Evolutionary conservation across 2,113 vertebrate species (phyloP), one percentile per base, ranked within the genome.

Genomic region (Anser cygnoides): DNA sequence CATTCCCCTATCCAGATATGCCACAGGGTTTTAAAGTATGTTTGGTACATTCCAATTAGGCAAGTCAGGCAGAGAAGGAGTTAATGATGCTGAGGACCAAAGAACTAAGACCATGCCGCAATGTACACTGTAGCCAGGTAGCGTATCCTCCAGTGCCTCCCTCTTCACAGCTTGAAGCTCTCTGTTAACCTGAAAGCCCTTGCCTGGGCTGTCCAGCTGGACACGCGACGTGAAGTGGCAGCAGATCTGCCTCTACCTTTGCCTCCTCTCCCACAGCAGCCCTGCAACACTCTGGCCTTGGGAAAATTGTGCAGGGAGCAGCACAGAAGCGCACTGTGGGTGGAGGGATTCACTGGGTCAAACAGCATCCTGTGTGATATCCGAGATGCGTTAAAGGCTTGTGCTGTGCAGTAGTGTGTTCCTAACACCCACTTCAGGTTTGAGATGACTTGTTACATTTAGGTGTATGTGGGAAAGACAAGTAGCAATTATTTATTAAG

Each of bases 161-260:
- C 49, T n/a, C 25, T 9, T n/a, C 17, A 29, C 72, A 59, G 37
- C 44, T 61, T 35, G 44, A 77, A 57, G 20, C 3, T 46, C 33
- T 72, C 41, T 84, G 43, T 46, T 70, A 50, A 13, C n/a, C 55
- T 63, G 76, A 35, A 79, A 71, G 49, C 29, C 37, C 41, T 76
- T 88, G 12, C 23, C n/a, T 46, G 18, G 46, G 22, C 7, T 84
- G 7, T 46, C 33, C 1, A 0, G 43, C 57, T 70, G 39, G 54
- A 65, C 0, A 0, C 39, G 25, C 39, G 41, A 13, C 67, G n/a
- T n/a, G 29, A 41, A 15, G 10, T 13, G 21, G 10, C 37, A 65
- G 4, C 14, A 16, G 39, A 28, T 66, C 61, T 44, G 44, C 17
- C 35, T 35, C 35, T 35, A 35, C 35, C 35, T 35, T 35, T 35